A percentile compares a stretch with the other conserved stretches of the same genome.
Evolutionary conservation across 2,797 vertebrate species (phyloP).

Genomic region (Cossypha polioptera): DNA sequence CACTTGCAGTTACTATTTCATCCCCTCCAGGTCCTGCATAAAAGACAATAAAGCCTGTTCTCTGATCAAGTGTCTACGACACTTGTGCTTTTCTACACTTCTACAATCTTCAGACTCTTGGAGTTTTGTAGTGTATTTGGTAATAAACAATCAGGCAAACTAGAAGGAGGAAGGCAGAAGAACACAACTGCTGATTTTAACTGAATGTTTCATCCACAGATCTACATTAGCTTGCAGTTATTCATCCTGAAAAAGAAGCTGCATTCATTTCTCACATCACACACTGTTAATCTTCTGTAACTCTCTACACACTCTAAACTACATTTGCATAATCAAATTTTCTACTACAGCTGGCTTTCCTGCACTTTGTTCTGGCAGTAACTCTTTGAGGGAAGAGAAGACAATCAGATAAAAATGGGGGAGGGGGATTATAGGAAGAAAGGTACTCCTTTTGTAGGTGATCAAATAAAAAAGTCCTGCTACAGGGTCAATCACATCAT

Average conservation of each 20-base stretch:
- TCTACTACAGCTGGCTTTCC: constrained; percentile 3
- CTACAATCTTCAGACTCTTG: neutral
- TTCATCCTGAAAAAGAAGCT: constrained; percentile 6
- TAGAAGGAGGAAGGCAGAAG: neutral
- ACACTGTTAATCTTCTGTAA: constrained; percentile 8
- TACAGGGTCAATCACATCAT: neutral
- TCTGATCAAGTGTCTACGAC: neutral
- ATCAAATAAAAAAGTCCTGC: neutral
- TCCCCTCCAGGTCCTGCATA: neutral
- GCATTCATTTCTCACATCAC: constrained; percentile 5
- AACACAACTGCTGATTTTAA: neutral
- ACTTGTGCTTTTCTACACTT: neutral
- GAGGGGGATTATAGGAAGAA: neutral
- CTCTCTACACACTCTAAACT: neutral
- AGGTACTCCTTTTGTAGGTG: neutral
- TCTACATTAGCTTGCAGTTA: neutral
- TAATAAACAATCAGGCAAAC: neutral
- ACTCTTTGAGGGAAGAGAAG: neutral
- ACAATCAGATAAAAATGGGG: neutral
- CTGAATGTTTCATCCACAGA: neutral
- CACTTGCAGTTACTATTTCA: neutral
- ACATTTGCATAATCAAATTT: constrained; percentile 44
- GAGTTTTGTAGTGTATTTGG: neutral
- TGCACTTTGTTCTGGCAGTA: neutral
- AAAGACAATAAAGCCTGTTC: neutral